phyloP scores from a whole-genome alignment of 2,113 vertebrate species.

The Cyprinodon brontotheroides region DNA sequence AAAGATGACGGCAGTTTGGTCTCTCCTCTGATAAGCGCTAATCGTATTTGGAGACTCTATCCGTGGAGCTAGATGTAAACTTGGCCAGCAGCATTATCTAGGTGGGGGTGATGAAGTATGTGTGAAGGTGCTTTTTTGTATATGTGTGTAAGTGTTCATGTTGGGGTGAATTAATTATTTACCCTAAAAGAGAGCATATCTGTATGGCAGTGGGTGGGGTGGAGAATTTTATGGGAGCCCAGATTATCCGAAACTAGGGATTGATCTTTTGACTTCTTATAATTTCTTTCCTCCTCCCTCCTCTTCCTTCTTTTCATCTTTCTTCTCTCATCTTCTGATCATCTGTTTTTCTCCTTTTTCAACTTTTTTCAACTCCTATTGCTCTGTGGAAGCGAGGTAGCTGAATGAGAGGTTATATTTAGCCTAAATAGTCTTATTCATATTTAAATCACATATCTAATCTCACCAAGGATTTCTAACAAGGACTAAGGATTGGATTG shows the following conservation, averaged over 20 bases:
- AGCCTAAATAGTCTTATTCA: conserved; percentile 68
- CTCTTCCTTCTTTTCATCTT: conserved; percentile 22
- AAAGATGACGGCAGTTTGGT: conserved; percentile 73
- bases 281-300: conserved; percentile 29
- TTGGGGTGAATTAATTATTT: conserved; percentile 49
- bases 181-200: conserved; percentile 52
- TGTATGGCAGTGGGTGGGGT: conserved; percentile 53
- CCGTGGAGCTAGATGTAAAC: conserved; percentile 68
- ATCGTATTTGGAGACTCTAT: conserved; percentile 71
- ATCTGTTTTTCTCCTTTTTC: conserved; percentile 51
- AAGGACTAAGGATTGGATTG: conserved; percentile 50
- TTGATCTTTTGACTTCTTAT: conserved; percentile 73
- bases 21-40: conserved; percentile 73
- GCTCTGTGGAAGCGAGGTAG: conserved; percentile 66
- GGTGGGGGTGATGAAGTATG: conserved; percentile 41
- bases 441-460: conserved; percentile 76
- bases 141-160: conserved; percentile 25
- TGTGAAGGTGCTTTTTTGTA: conserved; percentile 49
- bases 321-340: conserved; percentile 27
- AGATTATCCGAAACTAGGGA: conserved; percentile 75
- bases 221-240: conserved; percentile 70
- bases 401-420: conserved; percentile 72
- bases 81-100: conserved; percentile 64
- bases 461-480: conserved; percentile 59
- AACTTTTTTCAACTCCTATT: conserved; percentile 50